Base-by-base conservation (phyloP, 2,113 vertebrate species). In the Ovibos moschatus region DNA sequence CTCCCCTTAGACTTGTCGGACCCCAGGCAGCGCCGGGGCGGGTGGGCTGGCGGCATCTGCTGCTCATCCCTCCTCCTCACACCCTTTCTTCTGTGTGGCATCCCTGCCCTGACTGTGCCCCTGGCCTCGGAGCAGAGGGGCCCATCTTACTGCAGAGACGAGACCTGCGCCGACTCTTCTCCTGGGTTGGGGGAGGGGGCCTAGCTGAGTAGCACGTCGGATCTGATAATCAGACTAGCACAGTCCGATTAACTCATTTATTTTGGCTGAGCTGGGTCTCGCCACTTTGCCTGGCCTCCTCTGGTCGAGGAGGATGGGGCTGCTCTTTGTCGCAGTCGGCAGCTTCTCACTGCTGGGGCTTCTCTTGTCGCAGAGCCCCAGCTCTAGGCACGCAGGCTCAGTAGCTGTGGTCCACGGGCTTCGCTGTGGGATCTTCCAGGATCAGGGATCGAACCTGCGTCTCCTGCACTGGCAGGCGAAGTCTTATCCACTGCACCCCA, bases 11-110 rank as follows among this genome's bases (percentile, higher is more conserved):
- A 45, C 25, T 21, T 13, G 25, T 53, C 4, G 2, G 64, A 8
- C 1, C 27, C 50, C 16, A 0, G 0, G 64, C 1, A 25, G n/a
- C 1, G 2, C 4, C 0, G 0, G 62, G 62, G 47, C 4, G 15
- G 9, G n/a, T 19, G 2, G 43, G 67, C 67, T 40, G 1, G 0
- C 0, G 9, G 67, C 19, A 23, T 23, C 67, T 71, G 11, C 43
- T 21, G 16, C 10, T 40, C 7, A 0, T 13, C 1, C 6, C 2
- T 3, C 19, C 5, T 3, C 14, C 3, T 17, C 23, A 7, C 5
- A 14, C 47, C 14, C n/a, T 21, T 40, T 9, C 45, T n/a, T 47
- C 50, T 16, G 27, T 4, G 50, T 5, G 45, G 78, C 2, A 12
- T 19, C 21, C 6, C 43, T 12, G 79, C 17, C 40, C 13, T 13